Percentiles rank a stretch among this genome's conserved stretches.
Evolutionary conservation across 2,113 vertebrate genomes (phyloP).

Genomic region (Cinclus cinclus): DNA sequence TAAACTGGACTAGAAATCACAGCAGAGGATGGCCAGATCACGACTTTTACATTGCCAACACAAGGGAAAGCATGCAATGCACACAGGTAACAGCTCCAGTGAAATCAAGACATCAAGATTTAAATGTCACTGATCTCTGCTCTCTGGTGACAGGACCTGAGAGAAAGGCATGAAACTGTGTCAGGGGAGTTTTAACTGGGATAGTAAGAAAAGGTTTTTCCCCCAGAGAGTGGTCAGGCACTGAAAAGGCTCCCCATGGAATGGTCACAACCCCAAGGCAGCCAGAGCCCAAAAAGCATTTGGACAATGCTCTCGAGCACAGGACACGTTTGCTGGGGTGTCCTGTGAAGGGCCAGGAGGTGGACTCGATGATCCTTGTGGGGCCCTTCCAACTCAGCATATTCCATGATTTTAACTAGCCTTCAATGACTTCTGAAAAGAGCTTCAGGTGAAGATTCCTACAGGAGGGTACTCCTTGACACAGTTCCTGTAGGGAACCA

Average conservation of each 20-base stretch:
- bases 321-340: neutral
- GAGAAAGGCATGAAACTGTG: neutral
- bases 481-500: neutral
- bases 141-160: accelerated
- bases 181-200: neutral
- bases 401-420: neutral
- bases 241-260: neutral
- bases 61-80: accelerated
- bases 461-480: neutral
- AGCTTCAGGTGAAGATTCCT: neutral
- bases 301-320: neutral
- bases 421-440: neutral
- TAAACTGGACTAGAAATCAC: neutral
- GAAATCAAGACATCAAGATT: neutral
- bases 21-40: accelerated
- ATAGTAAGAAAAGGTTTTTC: neutral
- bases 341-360: neutral
- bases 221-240: accelerated
- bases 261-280: neutral
- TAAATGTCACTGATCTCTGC: neutral
- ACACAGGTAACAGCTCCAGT: neutral
- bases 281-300: neutral
- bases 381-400: neutral
- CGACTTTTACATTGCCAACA: no score
- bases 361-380: neutral